Evolutionary conservation across 1,140 invertebrate genomes (phyloP), one percentile per base, ranked within the genome.

Genomic region (Bradysia coprophila): DNA sequence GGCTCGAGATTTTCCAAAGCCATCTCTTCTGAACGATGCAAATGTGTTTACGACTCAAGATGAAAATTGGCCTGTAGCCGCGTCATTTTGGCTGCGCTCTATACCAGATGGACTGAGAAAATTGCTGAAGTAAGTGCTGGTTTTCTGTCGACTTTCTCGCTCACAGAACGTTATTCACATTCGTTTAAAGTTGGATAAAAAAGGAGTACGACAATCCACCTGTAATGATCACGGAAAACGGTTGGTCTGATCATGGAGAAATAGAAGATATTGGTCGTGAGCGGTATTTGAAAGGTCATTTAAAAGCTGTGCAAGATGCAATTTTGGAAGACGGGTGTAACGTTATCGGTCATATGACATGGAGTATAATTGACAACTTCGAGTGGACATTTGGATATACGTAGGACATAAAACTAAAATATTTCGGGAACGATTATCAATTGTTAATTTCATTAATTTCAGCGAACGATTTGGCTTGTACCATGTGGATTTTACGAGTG

Each of bases 331-430:
- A 24, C 39, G 24, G 20, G n/a, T 6, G 10, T 9, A 23, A 40
- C 24, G 13, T 40, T 3, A 28, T 11, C 13, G 15, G 22, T 11
- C 36, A 36, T 18, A n/a, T 21, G n/a, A 18, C 16, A 34, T 87
- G 83, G 81, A 77, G 74, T 46, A 53, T 88, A 1, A 60, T 86
- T 46, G 83, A 87, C 45, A 86, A 83, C 55, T 84, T 84, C 53
- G 82, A 88, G 58, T 88, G 82, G 81, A 55, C 56, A 1, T 52
- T 49, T n/a, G 76, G 76, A 36, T 78, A 68, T 46, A 63, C 56
- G 75, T 79, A 57, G 73, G 68, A 67, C 33, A 39, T 38, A 34
- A 18, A 38, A 11, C 21, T 20, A 18, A 41, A 15, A 31, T 4
- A 18, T 22, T 15, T n/a, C 24, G n/a, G n/a, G n/a, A n/a, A n/a